Base-by-base conservation (phyloP, 2,888 invertebrate species). In the Caenorhabditis macrosperma region DNA sequence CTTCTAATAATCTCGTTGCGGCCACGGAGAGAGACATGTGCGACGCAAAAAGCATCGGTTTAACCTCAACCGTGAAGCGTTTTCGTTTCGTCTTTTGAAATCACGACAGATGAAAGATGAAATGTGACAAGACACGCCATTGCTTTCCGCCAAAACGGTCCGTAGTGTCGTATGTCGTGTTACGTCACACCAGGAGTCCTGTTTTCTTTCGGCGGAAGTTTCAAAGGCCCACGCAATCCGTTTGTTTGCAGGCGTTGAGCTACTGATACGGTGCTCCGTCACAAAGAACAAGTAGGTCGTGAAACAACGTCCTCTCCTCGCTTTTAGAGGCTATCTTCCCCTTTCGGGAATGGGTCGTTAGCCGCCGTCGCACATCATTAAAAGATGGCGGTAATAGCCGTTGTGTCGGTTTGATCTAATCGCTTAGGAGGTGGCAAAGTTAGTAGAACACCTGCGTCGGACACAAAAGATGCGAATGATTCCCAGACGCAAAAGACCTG, bases 281-380 rank as follows among this genome's bases (percentile, higher is more conserved):
- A 59, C 57, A 69, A 52, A 69, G 52, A 50, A n/a, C 17, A 17
- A 44, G 41, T 10, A 55, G n/a, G 33, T 48, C 22, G 55, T 33
- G 28, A 2, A 50, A 57, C 57, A 57, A 50, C 64, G 66, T 44
- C 74, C 66, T 61, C 46, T 28, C 20, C n/a, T 15, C 38, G 38
- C 48, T 46, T 50, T 69, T 54, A 54, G 24, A 55, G 22, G 68
- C 35, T 61, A 54, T 71, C 71, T 71, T 35, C 26, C 54, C n/a
- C 41, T 52, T 55, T 55, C 72, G 38, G 33, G 72, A 72, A 20
- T 33, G 20, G 63, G 55, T 59, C 64, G 64, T 74, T 64, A 64
- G 44, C 74, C 50, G 74, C 57, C 72, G 63, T 74, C 74, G 48
- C 74, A 74, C 74, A 74, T 74, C 74, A 74, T 74, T 74, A 74